phyloP scores from a whole-genome alignment of 2,888 invertebrate species.

The Gerris lacustris region DNA sequence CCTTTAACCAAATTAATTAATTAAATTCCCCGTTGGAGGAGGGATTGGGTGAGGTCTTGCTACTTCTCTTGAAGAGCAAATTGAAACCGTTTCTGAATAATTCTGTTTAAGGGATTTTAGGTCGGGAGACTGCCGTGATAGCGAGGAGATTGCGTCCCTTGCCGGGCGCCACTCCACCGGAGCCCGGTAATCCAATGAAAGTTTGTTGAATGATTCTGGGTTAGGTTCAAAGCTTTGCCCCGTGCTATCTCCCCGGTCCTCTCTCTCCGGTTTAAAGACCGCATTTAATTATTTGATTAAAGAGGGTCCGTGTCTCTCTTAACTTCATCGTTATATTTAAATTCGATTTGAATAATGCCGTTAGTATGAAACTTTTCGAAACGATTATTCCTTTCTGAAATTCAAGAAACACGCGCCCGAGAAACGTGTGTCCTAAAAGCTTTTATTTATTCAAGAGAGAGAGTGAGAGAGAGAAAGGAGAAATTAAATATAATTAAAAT shows the following conservation, averaged over 20 bases:
- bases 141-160: neutral
- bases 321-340: no score
- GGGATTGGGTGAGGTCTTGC: neutral
- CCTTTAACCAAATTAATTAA: slow-evolving; percentile 3
- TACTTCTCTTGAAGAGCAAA: neutral
- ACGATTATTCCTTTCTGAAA: no score
- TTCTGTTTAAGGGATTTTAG: neutral
- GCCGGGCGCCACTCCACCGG: neutral
- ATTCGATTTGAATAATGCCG: no score
- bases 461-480: no score
- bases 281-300: slow-evolving; percentile 2
- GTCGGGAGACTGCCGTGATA: neutral
- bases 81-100: slow-evolving; percentile 2
- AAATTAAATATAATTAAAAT: no score
- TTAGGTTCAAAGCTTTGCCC: neutral
- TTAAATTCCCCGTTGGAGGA: neutral
- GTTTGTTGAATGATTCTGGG: neutral
- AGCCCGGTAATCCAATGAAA: neutral
- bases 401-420: no score
- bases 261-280: neutral
- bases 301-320: neutral
- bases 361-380: no score
- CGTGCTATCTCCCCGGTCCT: no score
- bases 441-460: no score
- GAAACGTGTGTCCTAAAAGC: no score